These are phyloP conservation scores for Drosophila niveifrons DNA, from an alignment of 2,888 invertebrate genomes.

Conservation along the genomic window DNA sequence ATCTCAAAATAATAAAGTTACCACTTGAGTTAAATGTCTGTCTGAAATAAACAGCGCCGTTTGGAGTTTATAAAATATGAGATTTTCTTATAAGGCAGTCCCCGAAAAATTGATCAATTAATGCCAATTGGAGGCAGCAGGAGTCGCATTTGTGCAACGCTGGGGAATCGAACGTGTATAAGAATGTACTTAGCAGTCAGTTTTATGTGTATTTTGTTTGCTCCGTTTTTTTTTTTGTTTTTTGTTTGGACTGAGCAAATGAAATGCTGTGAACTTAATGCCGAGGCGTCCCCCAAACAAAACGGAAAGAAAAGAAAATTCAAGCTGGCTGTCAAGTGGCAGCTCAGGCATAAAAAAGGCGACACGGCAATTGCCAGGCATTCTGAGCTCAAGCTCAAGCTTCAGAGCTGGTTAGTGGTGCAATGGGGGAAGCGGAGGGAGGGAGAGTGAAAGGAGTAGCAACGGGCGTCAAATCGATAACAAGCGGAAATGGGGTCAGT, in stretches of 20 bases:
- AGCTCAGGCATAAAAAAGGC: conserved; percentile 64
- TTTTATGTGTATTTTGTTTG: conserved; percentile 24
- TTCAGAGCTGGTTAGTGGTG: neutral
- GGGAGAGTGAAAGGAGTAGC: neutral
- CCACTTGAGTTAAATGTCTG: neutral
- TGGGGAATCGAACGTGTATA: conserved; percentile 43
- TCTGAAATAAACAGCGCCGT: neutral
- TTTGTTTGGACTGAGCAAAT: conserved; percentile 39
- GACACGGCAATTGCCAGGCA: conserved; percentile 62
- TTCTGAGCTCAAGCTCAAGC: conserved; percentile 11
- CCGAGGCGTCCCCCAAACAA: conserved; percentile 38
- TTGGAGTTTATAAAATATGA: neutral
- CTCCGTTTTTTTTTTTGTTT: neutral
- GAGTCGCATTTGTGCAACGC: conserved; percentile 20
- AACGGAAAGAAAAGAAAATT: conserved; percentile 54
- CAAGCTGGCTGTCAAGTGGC: conserved; percentile 73
- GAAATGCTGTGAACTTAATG: conserved; percentile 64
- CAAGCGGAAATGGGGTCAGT: conserved; percentile 81
- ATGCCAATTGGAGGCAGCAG: conserved; percentile 13
- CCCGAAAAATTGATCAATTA: conserved; percentile 42
- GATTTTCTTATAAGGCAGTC: conserved; percentile 2
- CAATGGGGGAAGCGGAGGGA: conserved; percentile 2
- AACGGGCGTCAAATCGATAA: conserved; percentile 74
- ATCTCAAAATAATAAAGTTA: neutral
- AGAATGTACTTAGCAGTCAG: conserved; percentile 43